These are phyloP conservation scores for Diplosoma virens DNA, from an alignment of 23 tunicate species.

Conservation along the genomic window DNA sequence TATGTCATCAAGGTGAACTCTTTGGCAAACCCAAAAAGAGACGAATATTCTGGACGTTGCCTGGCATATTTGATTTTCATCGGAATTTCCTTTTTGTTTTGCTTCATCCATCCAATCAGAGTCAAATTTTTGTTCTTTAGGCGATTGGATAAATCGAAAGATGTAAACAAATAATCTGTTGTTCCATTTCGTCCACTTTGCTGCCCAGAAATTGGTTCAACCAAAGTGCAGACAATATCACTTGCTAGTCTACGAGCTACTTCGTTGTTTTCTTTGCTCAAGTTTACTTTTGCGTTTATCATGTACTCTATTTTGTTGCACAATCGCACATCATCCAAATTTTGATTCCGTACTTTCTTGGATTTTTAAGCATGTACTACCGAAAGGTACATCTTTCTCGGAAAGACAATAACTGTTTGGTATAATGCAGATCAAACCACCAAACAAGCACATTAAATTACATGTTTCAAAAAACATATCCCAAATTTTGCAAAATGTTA, in stretches of 20 bases:
- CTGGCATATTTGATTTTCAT: neutral
- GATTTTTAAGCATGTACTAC: constrained; percentile 13
- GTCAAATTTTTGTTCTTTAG: constrained; percentile 3
- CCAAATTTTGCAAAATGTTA: no score
- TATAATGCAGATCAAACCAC: no score
- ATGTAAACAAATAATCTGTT: neutral
- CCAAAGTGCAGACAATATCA: neutral
- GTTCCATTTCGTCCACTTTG: constrained; percentile 7
- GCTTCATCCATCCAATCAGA: constrained; percentile 1
- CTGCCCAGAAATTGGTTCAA: constrained; percentile 10
- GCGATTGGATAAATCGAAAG: constrained; percentile 2
- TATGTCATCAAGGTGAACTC: neutral
- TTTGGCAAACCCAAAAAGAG: neutral
- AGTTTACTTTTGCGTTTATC: constrained; percentile 4
- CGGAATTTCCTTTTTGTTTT: constrained; percentile 5
- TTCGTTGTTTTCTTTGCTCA: constrained; percentile 4
- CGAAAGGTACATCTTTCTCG: neutral
- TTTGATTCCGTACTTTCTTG: constrained; percentile 9
- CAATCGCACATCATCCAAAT: constrained; percentile 14
- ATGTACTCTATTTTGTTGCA: neutral
- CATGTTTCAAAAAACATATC: no score
- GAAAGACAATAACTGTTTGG: no score
- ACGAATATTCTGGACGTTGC: neutral
- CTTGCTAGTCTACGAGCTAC: constrained; percentile 5
- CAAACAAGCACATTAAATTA: no score